phyloP scores from a whole-genome alignment of 2,797 vertebrate genomes.

The Hemibagrus guttatus region DNA sequence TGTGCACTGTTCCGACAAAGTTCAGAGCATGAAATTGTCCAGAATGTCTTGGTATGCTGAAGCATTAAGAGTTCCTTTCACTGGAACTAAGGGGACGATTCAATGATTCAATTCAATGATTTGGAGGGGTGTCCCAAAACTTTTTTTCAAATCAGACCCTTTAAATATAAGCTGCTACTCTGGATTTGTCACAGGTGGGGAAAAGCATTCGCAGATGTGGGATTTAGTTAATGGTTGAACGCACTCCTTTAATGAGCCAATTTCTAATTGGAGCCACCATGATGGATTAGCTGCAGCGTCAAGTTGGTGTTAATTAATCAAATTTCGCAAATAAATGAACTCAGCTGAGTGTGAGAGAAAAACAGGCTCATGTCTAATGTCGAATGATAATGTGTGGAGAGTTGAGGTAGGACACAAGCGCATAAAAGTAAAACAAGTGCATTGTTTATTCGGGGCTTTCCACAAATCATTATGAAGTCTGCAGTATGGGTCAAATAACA shows the following conservation, averaged over 20 bases:
- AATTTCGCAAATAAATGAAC: neutral
- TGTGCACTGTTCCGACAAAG: too few relatives aligned
- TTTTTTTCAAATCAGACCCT: neutral
- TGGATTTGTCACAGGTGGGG: neutral
- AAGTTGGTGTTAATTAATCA: slow-evolving; percentile 29
- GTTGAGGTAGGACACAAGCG: neutral
- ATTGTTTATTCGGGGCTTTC: neutral
- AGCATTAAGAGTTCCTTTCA: too few relatives aligned
- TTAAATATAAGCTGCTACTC: neutral
- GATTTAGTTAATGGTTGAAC: slow-evolving; percentile 20
- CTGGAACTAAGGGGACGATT: too few relatives aligned
- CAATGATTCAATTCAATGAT: too few relatives aligned
- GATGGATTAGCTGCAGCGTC: slow-evolving; percentile 25
- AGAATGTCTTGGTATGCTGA: too few relatives aligned
- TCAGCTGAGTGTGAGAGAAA: neutral
- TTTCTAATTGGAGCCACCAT: slow-evolving; percentile 17
- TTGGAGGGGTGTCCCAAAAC: too few relatives aligned
- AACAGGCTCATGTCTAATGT: neutral
- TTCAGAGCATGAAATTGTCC: too few relatives aligned
- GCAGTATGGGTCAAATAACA: neutral
- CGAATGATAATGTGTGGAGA: neutral
- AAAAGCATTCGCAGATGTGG: slow-evolving; percentile 10
- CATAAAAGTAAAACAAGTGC: neutral
- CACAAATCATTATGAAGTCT: neutral
- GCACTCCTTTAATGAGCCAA: slow-evolving; percentile 14